A percentile compares a stretch with the other conserved stretches of the same genome.
These are phyloP conservation scores for Plecturocebus donacophilus DNA, from an alignment of 2,113 vertebrate species.

Conservation along the genomic window DNA sequence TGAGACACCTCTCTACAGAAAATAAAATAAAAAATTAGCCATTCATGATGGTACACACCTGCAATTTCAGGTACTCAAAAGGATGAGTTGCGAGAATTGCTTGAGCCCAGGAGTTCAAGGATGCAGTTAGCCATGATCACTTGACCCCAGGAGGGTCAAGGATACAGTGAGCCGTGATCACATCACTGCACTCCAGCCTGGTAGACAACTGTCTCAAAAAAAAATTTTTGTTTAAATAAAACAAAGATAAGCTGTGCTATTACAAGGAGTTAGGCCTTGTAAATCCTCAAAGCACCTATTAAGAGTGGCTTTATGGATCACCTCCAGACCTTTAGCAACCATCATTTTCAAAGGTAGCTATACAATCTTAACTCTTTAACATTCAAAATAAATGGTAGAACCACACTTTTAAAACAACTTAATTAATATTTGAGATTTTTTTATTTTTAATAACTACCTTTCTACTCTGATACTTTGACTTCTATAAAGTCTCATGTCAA, in stretches of 20 bases:
- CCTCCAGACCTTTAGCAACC: not conserved
- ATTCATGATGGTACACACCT: no score
- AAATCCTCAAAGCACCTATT: not conserved
- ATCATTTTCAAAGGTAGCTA: not conserved
- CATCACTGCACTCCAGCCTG: no score
- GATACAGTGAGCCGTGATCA: no score
- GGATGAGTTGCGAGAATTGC: no score
- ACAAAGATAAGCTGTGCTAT: not conserved
- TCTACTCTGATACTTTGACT: conserved; percentile 16
- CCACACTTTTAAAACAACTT: not conserved
- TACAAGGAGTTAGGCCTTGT: not conserved
- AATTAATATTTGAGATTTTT: not conserved
- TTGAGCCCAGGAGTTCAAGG: no score
- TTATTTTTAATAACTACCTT: not conserved
- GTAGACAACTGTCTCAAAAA: not conserved
- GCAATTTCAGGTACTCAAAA: no score
- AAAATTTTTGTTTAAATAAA: not conserved
- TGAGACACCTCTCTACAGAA: no score
- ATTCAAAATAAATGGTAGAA: not conserved
- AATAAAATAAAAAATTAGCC: no score
- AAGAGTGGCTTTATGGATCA: not conserved
- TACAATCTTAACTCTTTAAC: not conserved
- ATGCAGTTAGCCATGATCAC: no score
- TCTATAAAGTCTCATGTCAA: not conserved
- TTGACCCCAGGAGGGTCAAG: no score